Evolutionary conservation across 2,888 invertebrate species (phyloP), one percentile per base, ranked within the genome.

Genomic region (Conops quadrifasciatus): DNA sequence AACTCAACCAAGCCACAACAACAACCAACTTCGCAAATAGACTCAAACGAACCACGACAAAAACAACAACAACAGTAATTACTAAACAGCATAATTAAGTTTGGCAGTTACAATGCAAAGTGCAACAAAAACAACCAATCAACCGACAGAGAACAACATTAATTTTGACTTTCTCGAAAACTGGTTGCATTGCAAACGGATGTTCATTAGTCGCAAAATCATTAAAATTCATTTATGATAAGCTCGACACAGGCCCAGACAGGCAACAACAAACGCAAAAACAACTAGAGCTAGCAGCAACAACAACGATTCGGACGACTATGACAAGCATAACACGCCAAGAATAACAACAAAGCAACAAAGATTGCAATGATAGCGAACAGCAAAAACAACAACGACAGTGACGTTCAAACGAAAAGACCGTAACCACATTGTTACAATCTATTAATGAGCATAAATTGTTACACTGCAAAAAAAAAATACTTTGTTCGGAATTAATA

Each of bases 171-270:
- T 67, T 67, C 36, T 45, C 47, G 58, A 59, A 67, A 67, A 59
- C 56, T 26, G 19, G 28, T 26, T 59, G 11, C 59, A 67, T 45
- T 53, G 59, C 67, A 59, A 43, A 58, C 67, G 67, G 67, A 67
- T 67, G 67, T 67, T 67, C 67, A 67, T 67, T 67, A 67, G 67
- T 58, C 49, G 26, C 28, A 59, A 51, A 66, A 58, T 67, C 67
- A 67, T 67, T 67, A 59, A 67, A 67, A 67, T 67, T 67, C 58
- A 67, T 67, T 67, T 67, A 67, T 67, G 67, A 58, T 58, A 58
- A 59, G 67, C 67, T 58, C 16, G 21, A 63, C 16, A 1, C 4
- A 49, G 5, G 19, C 9, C 7, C 24, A 53, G 3, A 65, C 2
- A 2, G 7, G 24, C 51, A 65, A 65, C 51, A 49, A 51, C 51